Conservation (phyloP, 2,888 invertebrate species). For the Stomorhina lunata region DNA sequence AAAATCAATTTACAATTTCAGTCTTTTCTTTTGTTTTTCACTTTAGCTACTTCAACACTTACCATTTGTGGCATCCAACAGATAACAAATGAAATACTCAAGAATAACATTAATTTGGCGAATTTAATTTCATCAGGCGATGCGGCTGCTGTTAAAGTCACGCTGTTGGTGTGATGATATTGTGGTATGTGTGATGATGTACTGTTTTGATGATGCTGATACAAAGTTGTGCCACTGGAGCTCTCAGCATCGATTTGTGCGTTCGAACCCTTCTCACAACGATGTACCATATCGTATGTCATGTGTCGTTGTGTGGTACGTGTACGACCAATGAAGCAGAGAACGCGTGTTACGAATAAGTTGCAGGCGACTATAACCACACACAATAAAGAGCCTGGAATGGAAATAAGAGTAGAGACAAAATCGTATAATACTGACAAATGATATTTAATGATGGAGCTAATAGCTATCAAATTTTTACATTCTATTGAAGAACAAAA, state of each 20-base stretch:
- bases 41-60: no score
- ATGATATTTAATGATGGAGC: not conserved
- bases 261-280: slow-evolving; percentile 72
- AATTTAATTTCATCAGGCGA: slow-evolving; percentile 91
- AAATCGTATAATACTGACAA: slow-evolving; percentile 28
- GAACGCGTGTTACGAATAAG: slow-evolving; percentile 88
- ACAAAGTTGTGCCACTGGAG: slow-evolving; percentile 76
- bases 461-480: not conserved
- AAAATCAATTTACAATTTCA: slow-evolving; percentile 31
- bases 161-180: slow-evolving; percentile 75
- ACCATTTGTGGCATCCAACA: slow-evolving; percentile 96
- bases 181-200: slow-evolving; percentile 46
- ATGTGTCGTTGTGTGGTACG: slow-evolving; percentile 76
- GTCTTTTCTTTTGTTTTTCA: no score
- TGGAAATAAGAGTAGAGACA: slow-evolving; percentile 49
- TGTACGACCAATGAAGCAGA: slow-evolving; percentile 81
- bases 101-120: slow-evolving; percentile 90
- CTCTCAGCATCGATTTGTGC: slow-evolving; percentile 73
- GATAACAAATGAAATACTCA: slow-evolving; percentile 89
- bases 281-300: slow-evolving; percentile 76
- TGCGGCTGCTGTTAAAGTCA: slow-evolving; percentile 73
- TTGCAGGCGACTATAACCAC: slow-evolving; percentile 90
- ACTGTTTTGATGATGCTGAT: slow-evolving; percentile 69
- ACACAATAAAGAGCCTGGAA: slow-evolving; percentile 86
- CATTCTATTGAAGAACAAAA: not conserved